Conservation (phyloP, 2,113 vertebrate genomes). For the Rhabdomys dilectus region DNA sequence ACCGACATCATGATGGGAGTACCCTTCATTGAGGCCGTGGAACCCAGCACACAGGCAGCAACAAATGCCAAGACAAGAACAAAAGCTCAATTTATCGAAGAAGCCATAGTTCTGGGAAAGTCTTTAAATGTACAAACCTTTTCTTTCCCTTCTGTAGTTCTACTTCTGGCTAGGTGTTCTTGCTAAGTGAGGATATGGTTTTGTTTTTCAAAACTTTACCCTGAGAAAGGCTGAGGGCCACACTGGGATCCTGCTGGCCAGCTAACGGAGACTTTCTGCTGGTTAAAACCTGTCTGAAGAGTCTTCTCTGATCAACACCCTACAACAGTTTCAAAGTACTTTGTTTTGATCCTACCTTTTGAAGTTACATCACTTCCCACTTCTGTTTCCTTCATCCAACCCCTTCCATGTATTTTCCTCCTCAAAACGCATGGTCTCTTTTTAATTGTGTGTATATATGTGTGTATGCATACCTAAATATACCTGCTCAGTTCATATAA, state of each 20-base stretch:
- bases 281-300: background rate
- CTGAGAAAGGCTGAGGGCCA: background rate
- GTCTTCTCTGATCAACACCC: background rate
- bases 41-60: background rate
- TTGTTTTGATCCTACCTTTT: background rate
- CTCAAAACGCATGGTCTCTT: background rate
- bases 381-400: background rate
- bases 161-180: background rate
- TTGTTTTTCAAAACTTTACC: background rate
- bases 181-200: background rate
- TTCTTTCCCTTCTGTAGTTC: background rate
- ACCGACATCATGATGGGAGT: background rate
- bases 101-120: background rate
- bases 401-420: background rate
- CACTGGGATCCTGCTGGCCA: background rate
- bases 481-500: background rate
- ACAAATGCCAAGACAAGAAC: background rate
- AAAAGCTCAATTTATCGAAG: background rate
- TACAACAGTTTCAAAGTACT: background rate
- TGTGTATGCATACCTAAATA: background rate
- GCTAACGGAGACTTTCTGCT: background rate
- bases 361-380: background rate
- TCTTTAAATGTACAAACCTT: background rate
- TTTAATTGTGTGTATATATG: background rate
- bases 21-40: too few species aligned